Conservation (phyloP, 64 coral and sea anemone genomes). For the Cladopsammia gracilis region DNA sequence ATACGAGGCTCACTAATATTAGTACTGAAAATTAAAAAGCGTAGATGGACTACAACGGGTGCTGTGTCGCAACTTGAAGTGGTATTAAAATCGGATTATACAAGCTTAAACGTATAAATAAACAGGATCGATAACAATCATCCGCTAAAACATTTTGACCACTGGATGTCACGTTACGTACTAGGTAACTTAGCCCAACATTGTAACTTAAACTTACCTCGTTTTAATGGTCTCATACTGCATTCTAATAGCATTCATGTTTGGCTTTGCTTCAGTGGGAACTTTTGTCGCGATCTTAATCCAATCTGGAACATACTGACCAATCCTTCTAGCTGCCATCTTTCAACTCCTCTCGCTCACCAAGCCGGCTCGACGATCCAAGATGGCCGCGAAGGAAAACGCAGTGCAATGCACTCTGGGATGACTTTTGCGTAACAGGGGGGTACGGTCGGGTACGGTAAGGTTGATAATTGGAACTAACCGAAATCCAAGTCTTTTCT, state of each 20-base stretch:
- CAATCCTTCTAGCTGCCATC: slow-evolving; percentile 98
- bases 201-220: slow-evolving; percentile 49
- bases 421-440: neutral
- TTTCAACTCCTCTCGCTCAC: slow-evolving; percentile 23
- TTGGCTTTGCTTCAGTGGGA: slow-evolving; percentile 81
- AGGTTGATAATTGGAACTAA: too few species aligned
- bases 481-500: too few species aligned
- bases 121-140: too few species aligned
- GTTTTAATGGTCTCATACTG: slow-evolving; percentile 88
- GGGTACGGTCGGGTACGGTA: neutral
- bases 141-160: too few species aligned
- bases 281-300: slow-evolving; percentile 87
- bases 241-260: slow-evolving; percentile 82
- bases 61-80: too few species aligned
- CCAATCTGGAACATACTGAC: slow-evolving; percentile 96
- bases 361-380: slow-evolving; percentile 21
- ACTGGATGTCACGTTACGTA: too few species aligned
- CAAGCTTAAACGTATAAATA: too few species aligned
- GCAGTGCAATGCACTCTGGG: slow-evolving; percentile 28
- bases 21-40: too few species aligned
- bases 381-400: slow-evolving; percentile 77
- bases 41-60: too few species aligned
- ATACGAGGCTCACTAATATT: too few species aligned
- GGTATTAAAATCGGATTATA: too few species aligned
- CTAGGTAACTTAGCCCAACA: neutral